Evolutionary conservation across 1,140 invertebrate genomes (phyloP).

Genomic region (Armadillidium nasatum): DNA sequence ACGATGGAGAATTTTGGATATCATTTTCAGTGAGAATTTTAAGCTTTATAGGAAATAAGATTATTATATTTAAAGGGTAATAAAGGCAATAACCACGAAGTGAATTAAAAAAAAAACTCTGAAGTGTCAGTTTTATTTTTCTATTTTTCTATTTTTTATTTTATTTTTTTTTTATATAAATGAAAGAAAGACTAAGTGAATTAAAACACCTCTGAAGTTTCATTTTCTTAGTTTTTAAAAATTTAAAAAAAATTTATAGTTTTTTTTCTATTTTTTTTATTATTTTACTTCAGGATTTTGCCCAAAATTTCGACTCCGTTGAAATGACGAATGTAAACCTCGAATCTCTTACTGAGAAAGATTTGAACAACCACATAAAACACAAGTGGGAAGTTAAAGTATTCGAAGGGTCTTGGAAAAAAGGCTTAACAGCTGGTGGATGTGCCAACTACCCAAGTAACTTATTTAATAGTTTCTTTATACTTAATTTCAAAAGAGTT

Average conservation of each 20-base stretch:
- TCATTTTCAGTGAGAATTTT: constrained; percentile 53
- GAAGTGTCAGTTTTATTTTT: too few relatives aligned
- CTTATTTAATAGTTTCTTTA: too few relatives aligned
- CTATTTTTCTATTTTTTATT: too few relatives aligned
- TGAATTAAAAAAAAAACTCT: too few relatives aligned
- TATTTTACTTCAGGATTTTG: constrained; percentile 26
- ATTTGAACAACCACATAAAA: constrained; percentile 56
- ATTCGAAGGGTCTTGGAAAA: constrained; percentile 89
- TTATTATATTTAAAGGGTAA: too few relatives aligned
- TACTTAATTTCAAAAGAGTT: too few relatives aligned
- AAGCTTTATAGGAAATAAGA: not conserved
- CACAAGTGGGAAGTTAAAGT: constrained; percentile 80
- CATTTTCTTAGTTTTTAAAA: too few relatives aligned
- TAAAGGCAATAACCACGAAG: too few relatives aligned
- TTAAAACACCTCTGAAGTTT: too few relatives aligned
- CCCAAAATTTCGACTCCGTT: constrained; percentile 49
- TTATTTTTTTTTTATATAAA: too few relatives aligned
- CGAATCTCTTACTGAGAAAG: constrained; percentile 76
- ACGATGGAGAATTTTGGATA: constrained; percentile 99
- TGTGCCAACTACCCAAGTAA: constrained; percentile 86
- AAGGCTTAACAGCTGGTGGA: constrained; percentile 85
- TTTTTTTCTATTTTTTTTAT: not conserved
- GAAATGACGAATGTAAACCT: constrained; percentile 96
- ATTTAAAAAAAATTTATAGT: too few relatives aligned
- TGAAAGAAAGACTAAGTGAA: too few relatives aligned